These are phyloP conservation scores for Procapra przewalskii DNA, from an alignment of 2,113 vertebrate species.

Conservation along the genomic window DNA sequence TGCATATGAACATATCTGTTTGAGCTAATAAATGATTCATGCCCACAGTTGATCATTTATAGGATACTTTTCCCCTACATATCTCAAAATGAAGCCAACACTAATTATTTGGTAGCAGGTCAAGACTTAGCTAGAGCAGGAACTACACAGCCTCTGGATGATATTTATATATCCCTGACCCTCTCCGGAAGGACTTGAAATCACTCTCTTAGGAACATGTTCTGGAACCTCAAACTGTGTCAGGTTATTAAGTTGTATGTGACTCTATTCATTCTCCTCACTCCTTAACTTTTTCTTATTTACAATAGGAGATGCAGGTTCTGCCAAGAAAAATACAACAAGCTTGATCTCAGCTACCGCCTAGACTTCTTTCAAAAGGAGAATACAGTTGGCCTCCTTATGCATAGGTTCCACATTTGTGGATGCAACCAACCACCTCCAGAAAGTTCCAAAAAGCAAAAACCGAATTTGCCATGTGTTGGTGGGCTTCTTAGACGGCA, in stretches of 20 bases:
- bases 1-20: neutral
- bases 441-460: neutral
- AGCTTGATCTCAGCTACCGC: neutral
- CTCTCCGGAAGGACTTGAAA: neutral
- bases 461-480: neutral
- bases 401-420: neutral
- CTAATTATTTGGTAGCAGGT: neutral
- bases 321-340: neutral
- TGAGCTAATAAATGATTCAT: neutral
- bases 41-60: neutral
- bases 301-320: neutral
- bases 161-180: neutral
- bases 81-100: neutral
- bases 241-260: neutral
- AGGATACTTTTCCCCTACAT: neutral
- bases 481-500: neutral
- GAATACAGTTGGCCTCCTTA: neutral
- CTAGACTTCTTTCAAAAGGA: constrained; percentile 16
- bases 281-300: neutral
- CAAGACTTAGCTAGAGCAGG: neutral
- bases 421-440: neutral
- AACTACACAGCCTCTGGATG: neutral
- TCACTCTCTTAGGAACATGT: neutral
- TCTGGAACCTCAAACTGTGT: neutral
- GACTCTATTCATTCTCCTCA: neutral